These are phyloP conservation scores for Distichodus sexfasciatus DNA, from an alignment of 2,797 vertebrate species.

Conservation along the genomic window DNA sequence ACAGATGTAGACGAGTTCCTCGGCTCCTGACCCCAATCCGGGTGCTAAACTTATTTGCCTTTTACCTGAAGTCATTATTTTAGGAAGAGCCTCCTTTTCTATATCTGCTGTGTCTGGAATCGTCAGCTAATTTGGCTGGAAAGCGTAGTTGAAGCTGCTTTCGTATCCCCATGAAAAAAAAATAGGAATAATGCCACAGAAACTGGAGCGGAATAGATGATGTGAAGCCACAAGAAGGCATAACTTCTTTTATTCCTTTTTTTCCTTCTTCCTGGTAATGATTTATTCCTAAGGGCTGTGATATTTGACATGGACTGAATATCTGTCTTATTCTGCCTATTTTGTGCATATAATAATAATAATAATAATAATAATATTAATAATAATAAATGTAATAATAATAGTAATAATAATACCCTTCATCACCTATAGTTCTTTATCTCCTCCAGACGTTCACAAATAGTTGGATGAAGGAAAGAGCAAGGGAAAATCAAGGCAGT, in stretches of 20 bases:
- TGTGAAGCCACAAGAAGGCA: not conserved
- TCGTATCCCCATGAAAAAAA: slow-evolving; percentile 3
- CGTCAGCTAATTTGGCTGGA: slow-evolving; percentile 28
- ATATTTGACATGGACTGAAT: slow-evolving; percentile 26
- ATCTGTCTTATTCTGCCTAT: slow-evolving; percentile 49
- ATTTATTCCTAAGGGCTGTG: not conserved
- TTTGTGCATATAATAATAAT: no score
- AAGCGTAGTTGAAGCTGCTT: slow-evolving; percentile 24
- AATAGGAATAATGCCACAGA: not conserved
- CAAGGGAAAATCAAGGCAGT: slow-evolving; percentile 48
- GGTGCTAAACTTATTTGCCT: slow-evolving; percentile 41
- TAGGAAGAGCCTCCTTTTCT: slow-evolving; percentile 22
- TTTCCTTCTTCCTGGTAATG: not conserved
- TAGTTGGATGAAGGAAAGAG: slow-evolving; percentile 49
- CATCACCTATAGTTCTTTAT: slow-evolving; percentile 43
- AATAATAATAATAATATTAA: no score
- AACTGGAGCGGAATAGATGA: not conserved
- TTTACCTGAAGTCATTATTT: slow-evolving; percentile 50
- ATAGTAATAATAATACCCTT: slow-evolving; percentile 54
- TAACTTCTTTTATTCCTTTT: not conserved
- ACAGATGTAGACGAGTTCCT: not conserved
- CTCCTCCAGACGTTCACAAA: slow-evolving; percentile 57
- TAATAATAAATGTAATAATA: no score
- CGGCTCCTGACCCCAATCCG: slow-evolving; percentile 50
- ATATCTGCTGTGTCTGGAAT: slow-evolving; percentile 39